These are phyloP conservation scores for Helostoma temminkii DNA, from an alignment of 2,797 vertebrate species.

Conservation along the genomic window DNA sequence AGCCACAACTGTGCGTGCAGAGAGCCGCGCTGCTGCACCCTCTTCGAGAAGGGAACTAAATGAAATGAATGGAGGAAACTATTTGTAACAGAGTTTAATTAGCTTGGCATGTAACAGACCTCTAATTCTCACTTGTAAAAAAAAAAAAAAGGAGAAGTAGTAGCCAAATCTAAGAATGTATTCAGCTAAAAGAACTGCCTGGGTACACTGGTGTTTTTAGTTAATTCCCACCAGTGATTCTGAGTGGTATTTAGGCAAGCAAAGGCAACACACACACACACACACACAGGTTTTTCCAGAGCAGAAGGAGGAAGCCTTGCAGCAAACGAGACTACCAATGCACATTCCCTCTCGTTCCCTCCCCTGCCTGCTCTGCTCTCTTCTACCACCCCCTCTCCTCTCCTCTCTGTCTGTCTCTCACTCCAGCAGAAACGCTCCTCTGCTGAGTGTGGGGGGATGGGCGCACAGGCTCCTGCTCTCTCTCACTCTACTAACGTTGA, in stretches of 20 bases:
- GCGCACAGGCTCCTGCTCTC: slow-evolving; percentile 72
- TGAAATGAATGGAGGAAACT: background rate
- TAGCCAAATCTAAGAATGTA: background rate
- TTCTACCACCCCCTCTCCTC: slow-evolving; percentile 70
- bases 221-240: slow-evolving; percentile 39
- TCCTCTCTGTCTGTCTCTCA: slow-evolving; percentile 81
- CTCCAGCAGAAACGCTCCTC: slow-evolving; percentile 86
- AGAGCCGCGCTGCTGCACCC: background rate
- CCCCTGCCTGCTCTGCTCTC: slow-evolving; percentile 70
- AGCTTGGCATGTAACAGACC: slow-evolving; percentile 2
- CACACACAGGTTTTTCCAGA: slow-evolving; percentile 78
- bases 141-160: background rate
- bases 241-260: slow-evolving; percentile 70
- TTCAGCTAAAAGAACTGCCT: slow-evolving; percentile 2
- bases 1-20: background rate
- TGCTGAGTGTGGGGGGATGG: slow-evolving; percentile 87
- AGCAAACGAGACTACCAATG: slow-evolving; percentile 83
- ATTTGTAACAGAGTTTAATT: slow-evolving; percentile 14
- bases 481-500: slow-evolving; percentile 73
- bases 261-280: slow-evolving; percentile 63
- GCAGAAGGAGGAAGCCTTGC: slow-evolving; percentile 81
- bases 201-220: slow-evolving; percentile 1
- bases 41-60: background rate
- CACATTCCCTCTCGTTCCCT: slow-evolving; percentile 79
- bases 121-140: background rate